Conservation (phyloP, 1,140 invertebrate genomes). For the Drosophila bipectinata region DNA sequence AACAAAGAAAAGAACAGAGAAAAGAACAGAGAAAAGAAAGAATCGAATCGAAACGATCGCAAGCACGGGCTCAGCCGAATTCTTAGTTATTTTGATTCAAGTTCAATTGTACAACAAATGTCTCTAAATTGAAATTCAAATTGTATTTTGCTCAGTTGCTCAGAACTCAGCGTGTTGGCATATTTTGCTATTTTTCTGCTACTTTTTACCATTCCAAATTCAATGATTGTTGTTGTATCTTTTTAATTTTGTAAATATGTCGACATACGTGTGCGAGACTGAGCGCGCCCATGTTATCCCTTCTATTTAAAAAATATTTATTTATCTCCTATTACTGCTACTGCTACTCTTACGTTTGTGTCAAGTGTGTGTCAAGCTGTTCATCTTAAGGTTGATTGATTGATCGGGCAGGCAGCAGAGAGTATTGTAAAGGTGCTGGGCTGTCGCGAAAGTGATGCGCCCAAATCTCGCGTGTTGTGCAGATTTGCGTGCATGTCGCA, state of each 20-base stretch:
- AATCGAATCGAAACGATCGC: background rate
- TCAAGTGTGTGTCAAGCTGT: slow-evolving; percentile 28
- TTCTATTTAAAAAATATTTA: slow-evolving; percentile 19
- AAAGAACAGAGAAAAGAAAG: slow-evolving; percentile 15
- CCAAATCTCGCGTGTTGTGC: slow-evolving; percentile 77
- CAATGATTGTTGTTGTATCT: slow-evolving; percentile 62
- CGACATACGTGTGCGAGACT: slow-evolving; percentile 67
- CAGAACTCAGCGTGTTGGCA: slow-evolving; percentile 68
- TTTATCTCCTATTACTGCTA: slow-evolving; percentile 29
- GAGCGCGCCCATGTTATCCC: slow-evolving; percentile 51
- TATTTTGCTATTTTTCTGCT: slow-evolving; percentile 54
- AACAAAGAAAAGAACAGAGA: slow-evolving; percentile 45
- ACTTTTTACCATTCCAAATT: slow-evolving; percentile 42
- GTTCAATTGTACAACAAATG: slow-evolving; percentile 44
- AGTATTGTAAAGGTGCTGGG: slow-evolving; percentile 65
- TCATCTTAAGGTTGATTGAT: slow-evolving; percentile 35
- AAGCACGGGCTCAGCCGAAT: slow-evolving; percentile 29
- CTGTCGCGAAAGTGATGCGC: slow-evolving; percentile 51
- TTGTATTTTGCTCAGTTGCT: slow-evolving; percentile 60
- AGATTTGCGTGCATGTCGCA: slow-evolving; percentile 68
- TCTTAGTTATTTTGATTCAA: slow-evolving; percentile 60
- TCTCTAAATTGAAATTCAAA: slow-evolving; percentile 38
- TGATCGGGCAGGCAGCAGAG: slow-evolving; percentile 52
- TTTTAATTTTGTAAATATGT: slow-evolving; percentile 80
- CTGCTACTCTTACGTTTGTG: slow-evolving; percentile 42